These are phyloP conservation scores for Isurus oxyrinchus DNA, from an alignment of 2,113 vertebrate species.

Conservation along the genomic window DNA sequence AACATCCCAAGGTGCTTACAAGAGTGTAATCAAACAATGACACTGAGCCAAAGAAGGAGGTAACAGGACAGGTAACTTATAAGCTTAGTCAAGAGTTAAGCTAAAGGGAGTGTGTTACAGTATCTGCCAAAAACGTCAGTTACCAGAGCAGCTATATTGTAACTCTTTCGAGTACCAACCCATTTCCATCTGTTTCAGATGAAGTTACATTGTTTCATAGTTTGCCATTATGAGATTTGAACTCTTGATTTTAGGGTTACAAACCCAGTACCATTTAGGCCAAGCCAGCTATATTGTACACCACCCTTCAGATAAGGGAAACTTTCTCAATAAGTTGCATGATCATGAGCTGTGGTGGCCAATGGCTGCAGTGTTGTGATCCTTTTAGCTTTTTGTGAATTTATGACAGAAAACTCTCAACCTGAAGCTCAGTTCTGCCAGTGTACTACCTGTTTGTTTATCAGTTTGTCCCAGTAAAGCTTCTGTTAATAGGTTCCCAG, in stretches of 20 bases:
- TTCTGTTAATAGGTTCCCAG: not conserved
- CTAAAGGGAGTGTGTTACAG: not conserved
- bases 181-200: too few species aligned
- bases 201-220: too few species aligned
- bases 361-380: not conserved
- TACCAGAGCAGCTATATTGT: too few species aligned
- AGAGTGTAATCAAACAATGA: not conserved
- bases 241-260: too few species aligned
- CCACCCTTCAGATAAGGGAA: not conserved
- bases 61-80: not conserved
- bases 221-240: too few species aligned
- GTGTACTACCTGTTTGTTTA: not conserved
- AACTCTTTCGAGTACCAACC: too few species aligned
- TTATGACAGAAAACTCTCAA: not conserved
- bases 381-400: not conserved
- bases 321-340: not conserved
- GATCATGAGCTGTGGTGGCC: not conserved
- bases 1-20: not conserved
- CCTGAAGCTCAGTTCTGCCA: not conserved
- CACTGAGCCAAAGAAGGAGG: not conserved
- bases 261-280: too few species aligned
- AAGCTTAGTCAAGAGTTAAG: not conserved
- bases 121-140: not conserved
- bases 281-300: too few species aligned
- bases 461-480: not conserved